phyloP scores from a whole-genome alignment of 1,140 invertebrate species.

The Cydia splendana region DNA sequence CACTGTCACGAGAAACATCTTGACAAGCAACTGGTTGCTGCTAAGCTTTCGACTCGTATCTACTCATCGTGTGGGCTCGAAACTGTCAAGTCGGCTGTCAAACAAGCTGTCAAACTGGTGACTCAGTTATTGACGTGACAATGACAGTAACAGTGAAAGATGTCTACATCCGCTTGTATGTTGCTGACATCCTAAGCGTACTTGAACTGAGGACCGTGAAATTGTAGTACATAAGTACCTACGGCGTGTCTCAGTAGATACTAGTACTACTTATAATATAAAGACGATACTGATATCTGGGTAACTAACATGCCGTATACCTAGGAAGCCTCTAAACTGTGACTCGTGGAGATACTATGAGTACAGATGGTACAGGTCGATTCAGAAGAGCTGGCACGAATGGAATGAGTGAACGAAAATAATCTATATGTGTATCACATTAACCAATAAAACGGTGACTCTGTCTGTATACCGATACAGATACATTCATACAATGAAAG shows the following conservation, averaged over 20 bases:
- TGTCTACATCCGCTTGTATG: conserved; percentile 48
- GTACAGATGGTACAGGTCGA: too few species aligned
- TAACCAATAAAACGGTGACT: too few species aligned
- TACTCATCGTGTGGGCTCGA: conserved; percentile 46
- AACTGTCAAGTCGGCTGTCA: conserved; percentile 57
- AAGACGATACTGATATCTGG: too few species aligned
- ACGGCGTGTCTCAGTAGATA: background rate
- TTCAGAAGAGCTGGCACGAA: too few species aligned
- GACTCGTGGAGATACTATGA: too few species aligned
- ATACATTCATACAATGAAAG: too few species aligned
- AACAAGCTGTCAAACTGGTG: conserved; percentile 40
- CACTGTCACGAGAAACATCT: conserved; percentile 30
- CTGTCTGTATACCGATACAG: too few species aligned
- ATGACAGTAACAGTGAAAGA: conserved; percentile 45
- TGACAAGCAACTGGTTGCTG: conserved; percentile 31
- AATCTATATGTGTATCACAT: too few species aligned
- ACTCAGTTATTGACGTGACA: conserved; percentile 43
- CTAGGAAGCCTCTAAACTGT: too few species aligned
- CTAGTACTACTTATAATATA: background rate
- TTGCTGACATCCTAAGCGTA: conserved; percentile 15
- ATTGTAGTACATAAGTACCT: background rate
- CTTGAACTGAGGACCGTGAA: conserved; percentile 23
- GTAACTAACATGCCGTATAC: too few species aligned
- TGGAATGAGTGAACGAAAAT: too few species aligned
- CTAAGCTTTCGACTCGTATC: conserved; percentile 55